These are phyloP conservation scores for Amiota communis DNA, from an alignment of 2,888 invertebrate species.

Conservation along the genomic window DNA sequence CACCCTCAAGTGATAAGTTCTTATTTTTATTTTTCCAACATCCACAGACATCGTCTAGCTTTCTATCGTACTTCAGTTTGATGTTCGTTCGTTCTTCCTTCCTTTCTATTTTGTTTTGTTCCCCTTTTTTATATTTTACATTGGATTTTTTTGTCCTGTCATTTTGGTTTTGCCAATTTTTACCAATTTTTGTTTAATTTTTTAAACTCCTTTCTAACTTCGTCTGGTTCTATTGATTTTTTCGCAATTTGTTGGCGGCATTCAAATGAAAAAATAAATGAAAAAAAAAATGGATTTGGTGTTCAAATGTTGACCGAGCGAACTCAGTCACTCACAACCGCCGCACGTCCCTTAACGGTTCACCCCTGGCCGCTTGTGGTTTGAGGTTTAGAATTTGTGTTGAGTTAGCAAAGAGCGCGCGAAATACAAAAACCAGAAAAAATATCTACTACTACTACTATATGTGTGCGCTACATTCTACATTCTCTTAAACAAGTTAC, in stretches of 20 bases:
- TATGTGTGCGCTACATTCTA: too few species aligned
- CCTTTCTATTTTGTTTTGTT: conserved; percentile 37
- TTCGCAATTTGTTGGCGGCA: conserved; percentile 53
- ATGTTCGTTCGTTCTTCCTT: conserved; percentile 23
- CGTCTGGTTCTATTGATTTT: conserved; percentile 75
- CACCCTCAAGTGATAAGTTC: too few species aligned
- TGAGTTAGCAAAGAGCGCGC: conserved; percentile 27
- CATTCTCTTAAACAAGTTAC: conserved; percentile 26
- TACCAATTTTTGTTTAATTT: conserved; percentile 21
- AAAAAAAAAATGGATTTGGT: conserved; percentile 9
- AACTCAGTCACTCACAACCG: not conserved
- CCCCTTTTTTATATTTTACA: conserved; percentile 24
- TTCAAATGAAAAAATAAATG: conserved; percentile 41
- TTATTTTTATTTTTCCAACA: too few species aligned
- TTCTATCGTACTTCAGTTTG: conserved; percentile 48
- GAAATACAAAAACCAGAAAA: conserved; percentile 6
- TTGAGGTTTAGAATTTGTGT: conserved; percentile 65
- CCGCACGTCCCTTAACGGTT: not conserved
- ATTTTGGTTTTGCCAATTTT: conserved; percentile 40
- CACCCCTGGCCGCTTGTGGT: conserved; percentile 41
- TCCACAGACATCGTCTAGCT: conserved; percentile 4
- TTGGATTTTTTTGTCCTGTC: conserved; percentile 51
- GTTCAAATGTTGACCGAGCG: conserved; percentile 55
- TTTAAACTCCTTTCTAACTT: conserved; percentile 36
- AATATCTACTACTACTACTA: too few species aligned